Conservation (phyloP, 2,113 vertebrate species). For the Tupaia tana region DNA sequence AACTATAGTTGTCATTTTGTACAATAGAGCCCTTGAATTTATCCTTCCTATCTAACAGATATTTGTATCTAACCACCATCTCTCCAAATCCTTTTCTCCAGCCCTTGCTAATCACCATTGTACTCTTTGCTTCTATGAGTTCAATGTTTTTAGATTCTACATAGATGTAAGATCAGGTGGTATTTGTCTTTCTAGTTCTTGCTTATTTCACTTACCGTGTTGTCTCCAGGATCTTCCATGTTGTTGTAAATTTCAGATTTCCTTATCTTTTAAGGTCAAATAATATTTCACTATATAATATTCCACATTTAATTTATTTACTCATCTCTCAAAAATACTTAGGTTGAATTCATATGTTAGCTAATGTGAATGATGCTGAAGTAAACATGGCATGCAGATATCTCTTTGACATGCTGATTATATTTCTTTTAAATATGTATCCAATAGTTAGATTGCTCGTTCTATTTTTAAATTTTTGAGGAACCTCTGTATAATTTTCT, state of each 20-base stretch:
- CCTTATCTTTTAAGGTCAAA: background rate
- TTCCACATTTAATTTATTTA: too few relatives aligned
- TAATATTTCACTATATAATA: too few relatives aligned
- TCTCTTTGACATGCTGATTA: too few relatives aligned
- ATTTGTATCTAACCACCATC: background rate
- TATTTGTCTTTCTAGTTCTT: background rate
- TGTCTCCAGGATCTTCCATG: background rate
- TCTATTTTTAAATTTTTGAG: too few relatives aligned
- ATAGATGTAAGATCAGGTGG: background rate
- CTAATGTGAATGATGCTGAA: too few relatives aligned
- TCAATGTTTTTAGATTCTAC: background rate
- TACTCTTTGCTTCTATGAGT: background rate
- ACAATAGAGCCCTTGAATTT: background rate
- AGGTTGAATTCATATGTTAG: too few relatives aligned
- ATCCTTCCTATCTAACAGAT: background rate
- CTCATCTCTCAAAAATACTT: too few relatives aligned
- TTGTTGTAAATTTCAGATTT: background rate
- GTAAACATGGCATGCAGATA: too few relatives aligned
- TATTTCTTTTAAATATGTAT: too few relatives aligned
- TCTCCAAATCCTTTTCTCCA: background rate
- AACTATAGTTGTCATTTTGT: background rate
- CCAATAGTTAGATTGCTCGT: too few relatives aligned
- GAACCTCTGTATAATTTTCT: too few relatives aligned
- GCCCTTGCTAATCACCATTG: background rate
- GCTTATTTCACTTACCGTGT: background rate